Evolutionary conservation across 2,113 vertebrate species (phyloP).

Genomic region (Carassius auratus): DNA sequence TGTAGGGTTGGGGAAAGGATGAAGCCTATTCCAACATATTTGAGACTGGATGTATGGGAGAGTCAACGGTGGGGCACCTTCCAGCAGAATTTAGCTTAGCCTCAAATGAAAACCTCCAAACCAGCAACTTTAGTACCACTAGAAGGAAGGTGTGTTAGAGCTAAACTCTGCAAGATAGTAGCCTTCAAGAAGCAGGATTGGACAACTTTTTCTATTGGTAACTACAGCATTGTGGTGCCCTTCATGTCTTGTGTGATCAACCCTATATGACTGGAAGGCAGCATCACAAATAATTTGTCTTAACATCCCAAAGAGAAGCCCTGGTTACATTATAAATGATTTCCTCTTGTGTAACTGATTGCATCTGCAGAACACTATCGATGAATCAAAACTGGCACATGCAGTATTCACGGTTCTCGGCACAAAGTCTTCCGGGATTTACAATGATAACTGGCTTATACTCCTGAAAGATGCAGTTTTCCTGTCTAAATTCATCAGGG

Average conservation of each 20-base stretch:
- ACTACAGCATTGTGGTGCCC: neutral
- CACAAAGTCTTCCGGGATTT: neutral
- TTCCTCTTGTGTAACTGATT: slow-evolving; percentile 2
- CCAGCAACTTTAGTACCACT: too few relatives aligned
- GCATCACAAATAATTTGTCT: neutral
- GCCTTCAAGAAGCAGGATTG: neutral
- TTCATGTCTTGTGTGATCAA: neutral
- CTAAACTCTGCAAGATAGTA: neutral
- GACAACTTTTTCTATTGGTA: neutral
- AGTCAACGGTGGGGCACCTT: too few relatives aligned
- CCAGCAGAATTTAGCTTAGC: too few relatives aligned
- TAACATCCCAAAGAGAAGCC: neutral
- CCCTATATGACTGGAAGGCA: neutral
- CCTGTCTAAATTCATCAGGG: neutral
- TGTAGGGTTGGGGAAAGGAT: too few relatives aligned
- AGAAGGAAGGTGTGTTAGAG: neutral
- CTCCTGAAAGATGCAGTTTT: neutral
- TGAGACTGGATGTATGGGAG: too few relatives aligned
- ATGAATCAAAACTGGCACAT: slow-evolving; percentile 8
- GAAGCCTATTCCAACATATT: too few relatives aligned
- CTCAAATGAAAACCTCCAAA: too few relatives aligned
- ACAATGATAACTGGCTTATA: neutral
- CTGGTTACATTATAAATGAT: neutral
- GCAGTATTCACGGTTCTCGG: neutral
- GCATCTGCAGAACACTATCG: neutral